A percentile compares a stretch with the other conserved stretches of the same genome.
Evolutionary conservation across 2,888 invertebrate species (phyloP).

Genomic region (Leptopilina syphax): DNA sequence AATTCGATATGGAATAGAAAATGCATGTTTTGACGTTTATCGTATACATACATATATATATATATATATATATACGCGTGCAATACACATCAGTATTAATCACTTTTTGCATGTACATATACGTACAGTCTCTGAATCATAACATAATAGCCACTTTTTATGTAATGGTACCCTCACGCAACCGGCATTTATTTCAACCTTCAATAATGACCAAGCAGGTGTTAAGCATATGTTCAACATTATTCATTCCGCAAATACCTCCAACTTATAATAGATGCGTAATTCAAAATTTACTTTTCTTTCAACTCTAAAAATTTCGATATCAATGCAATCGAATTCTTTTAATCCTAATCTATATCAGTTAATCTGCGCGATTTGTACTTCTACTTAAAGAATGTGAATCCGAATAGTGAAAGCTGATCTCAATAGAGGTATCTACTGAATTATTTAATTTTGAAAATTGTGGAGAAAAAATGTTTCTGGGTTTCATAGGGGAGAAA

Average conservation of each 20-base stretch:
- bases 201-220: constrained; percentile 30
- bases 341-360: too few species aligned
- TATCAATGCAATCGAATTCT: too few species aligned
- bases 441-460: too few species aligned
- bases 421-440: too few species aligned
- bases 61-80: background rate
- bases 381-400: too few species aligned
- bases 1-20: background rate
- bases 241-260: background rate
- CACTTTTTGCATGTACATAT: background rate
- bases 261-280: background rate
- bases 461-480: too few species aligned
- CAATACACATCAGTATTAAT: background rate
- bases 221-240: constrained; percentile 36
- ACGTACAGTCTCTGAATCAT: background rate
- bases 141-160: constrained; percentile 14
- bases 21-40: background rate
- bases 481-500: too few species aligned
- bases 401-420: too few species aligned
- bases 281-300: background rate
- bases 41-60: too few species aligned
- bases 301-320: too few species aligned
- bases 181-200: constrained; percentile 16
- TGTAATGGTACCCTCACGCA: constrained; percentile 20
- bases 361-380: too few species aligned